Base-by-base conservation (phyloP, 1,140 invertebrate genomes). In the Pogonomyrmex barbatus region DNA sequence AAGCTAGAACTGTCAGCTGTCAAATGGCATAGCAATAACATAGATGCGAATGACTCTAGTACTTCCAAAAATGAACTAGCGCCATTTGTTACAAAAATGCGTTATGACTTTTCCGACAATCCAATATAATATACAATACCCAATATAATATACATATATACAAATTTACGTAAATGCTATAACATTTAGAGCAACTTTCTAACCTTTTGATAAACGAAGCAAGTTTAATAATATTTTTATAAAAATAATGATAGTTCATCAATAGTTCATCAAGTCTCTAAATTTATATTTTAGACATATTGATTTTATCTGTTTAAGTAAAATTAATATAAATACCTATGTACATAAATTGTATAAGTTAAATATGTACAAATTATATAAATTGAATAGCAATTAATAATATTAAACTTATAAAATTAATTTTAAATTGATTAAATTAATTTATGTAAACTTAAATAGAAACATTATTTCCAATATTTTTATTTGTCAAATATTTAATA, bases 391-490 rank as follows among this genome's bases (percentile, higher is more conserved):
- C 24, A 24, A 24, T 9, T 50, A 50, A 65, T 60, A 3, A 24
- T 12, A 4, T 52, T 1, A 39, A 52, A n/a, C 30, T 50, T n/a
- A 12, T 63, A 5, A 50, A 39, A 8, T 45, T 62, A 62, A 78
- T 63, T 36, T n/a, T 10, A 39, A 63, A 24, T n/a, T 4, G 4
- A 17, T 30, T 62, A 63, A 63, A 63, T 63, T 39, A n/a, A 36
- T 65, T 78, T 77, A 17, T 62, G 24, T 24, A 24, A 24, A 24
- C 24, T 45, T 62, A 17, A 30, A 33, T 2, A 1, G 14, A 62
- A n/a, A 77, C 24, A 45, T 62, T 62, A 77, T 45, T 60, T 47
- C 42, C 2, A 12, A 8, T 24, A 14, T 47, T 50, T 63, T 78
- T 50, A 39, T 47, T 62, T 63, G 4, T 33, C 17, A 33, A 47